Evolutionary conservation across 1,140 invertebrate genomes (phyloP).

Genomic region (Cyphomyrmex costatus): DNA sequence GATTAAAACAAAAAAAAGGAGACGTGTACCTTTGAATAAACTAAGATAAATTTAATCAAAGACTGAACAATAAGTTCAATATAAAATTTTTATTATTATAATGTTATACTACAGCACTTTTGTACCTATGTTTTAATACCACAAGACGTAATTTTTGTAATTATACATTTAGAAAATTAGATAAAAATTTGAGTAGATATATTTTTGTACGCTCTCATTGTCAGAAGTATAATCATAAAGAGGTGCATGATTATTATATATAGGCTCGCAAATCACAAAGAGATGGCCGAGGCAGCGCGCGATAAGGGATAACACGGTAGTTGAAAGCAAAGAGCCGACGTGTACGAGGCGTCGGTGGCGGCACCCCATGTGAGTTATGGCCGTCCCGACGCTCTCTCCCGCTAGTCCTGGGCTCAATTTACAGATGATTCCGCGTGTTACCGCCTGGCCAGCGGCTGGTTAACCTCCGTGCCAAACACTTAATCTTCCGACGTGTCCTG

Average conservation of each 20-base stretch:
- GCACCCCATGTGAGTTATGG: slow-evolving; percentile 83
- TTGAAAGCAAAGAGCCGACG: slow-evolving; percentile 64
- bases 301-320: slow-evolving; percentile 78
- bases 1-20: background rate
- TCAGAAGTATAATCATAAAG: slow-evolving; percentile 55
- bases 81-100: slow-evolving; percentile 16
- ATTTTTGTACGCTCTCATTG: background rate
- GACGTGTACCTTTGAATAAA: background rate
- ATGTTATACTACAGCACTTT: background rate
- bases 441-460: slow-evolving; percentile 85
- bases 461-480: slow-evolving; percentile 86
- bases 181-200: background rate
- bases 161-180: background rate
- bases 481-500: slow-evolving; percentile 86
- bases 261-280: slow-evolving; percentile 74
- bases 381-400: slow-evolving; percentile 83
- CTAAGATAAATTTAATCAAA: background rate
- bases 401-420: slow-evolving; percentile 87
- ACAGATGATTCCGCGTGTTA: slow-evolving; percentile 88
- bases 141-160: slow-evolving; percentile 8
- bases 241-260: slow-evolving; percentile 40
- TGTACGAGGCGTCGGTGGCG: slow-evolving; percentile 68
- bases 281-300: slow-evolving; percentile 65
- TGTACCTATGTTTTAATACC: background rate
- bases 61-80: background rate